phyloP scores from a whole-genome alignment of 2,113 vertebrate genomes.

The Clarias macrocephalus region DNA sequence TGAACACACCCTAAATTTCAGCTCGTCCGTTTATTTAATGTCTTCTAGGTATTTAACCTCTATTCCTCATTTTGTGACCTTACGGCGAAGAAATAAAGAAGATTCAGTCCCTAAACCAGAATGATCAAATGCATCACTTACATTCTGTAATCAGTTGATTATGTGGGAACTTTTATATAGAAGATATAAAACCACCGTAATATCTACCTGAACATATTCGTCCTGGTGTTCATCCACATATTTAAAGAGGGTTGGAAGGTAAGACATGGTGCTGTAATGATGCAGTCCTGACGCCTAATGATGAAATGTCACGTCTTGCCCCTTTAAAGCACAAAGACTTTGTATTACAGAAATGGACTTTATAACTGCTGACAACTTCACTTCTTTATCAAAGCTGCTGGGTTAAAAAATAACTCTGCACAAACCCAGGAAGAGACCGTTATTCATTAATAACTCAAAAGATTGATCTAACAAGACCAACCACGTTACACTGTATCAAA shows the following conservation, averaged over 20 bases:
- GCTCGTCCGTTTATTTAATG: neutral
- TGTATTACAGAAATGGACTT: neutral
- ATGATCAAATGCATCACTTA: neutral
- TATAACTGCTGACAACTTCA: conserved; percentile 40
- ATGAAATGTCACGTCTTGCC: neutral
- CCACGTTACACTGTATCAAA: neutral
- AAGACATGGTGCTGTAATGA: conserved; percentile 72
- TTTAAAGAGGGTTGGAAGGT: conserved; percentile 80
- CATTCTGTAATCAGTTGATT: neutral
- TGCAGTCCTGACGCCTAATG: neutral
- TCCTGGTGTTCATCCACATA: conserved; percentile 92
- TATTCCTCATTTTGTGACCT: neutral
- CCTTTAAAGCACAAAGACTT: conserved; percentile 18
- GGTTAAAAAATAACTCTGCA: neutral
- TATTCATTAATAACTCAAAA: neutral
- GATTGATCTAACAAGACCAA: neutral
- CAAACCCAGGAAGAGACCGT: neutral
- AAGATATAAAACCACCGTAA: neutral
- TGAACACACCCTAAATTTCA: neutral
- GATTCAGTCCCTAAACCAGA: neutral
- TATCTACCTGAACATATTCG: conserved; percentile 81
- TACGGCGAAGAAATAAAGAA: neutral
- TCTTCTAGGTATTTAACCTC: neutral
- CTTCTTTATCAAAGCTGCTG: conserved; percentile 12
- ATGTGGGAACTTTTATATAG: neutral